Evolutionary conservation across 2,113 vertebrate genomes (phyloP), one percentile per base, ranked within the genome.

Genomic region (Coreoperca whiteheadi): DNA sequence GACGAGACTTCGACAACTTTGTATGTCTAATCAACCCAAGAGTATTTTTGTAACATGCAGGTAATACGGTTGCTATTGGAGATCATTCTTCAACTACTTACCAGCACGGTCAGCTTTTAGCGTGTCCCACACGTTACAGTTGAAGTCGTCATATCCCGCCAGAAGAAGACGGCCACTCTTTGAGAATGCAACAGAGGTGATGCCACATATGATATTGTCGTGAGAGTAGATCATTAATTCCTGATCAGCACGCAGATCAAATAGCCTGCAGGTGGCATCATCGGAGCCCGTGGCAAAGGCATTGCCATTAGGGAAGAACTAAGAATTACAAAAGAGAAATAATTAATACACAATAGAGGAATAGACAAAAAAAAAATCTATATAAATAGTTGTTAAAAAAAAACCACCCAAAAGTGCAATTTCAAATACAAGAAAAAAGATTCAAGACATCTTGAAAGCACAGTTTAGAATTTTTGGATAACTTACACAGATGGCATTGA

Each of bases 181-280:
- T 74, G 98, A 99, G 95, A 99, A 99, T 82, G 98, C 98, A 92
- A 99, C 98, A 16, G 98, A 99, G 92, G 98, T 99, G 97, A 99
- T 99, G 83, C 98, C 98, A 39, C 98, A 99, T 90, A 99, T 99
- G 90, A 99, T 99, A 91, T 99, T 99, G 93, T 99, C 98, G 0
- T 99, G 98, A 50, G 98, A 99, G 93, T 99, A 99, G 69, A 98
- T 96, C 98, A 99, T 99, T 69, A 99, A 96, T 94, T 99, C 98
- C 94, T 99, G 98, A 95, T 99, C 98, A 9, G 98, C 98, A 21
- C 98, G 97, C 68, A 99, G 96, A 90, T 99, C 98, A 30, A 99
- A 99, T 77, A 99, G 97, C 95, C 98, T 96, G 96, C 98, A 99
- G 57, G 98, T 99, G 87, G 98, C 98, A 2, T 99, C 98, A 48